phyloP scores from a whole-genome alignment of 2,113 vertebrate species.

The Perca flavescens region DNA sequence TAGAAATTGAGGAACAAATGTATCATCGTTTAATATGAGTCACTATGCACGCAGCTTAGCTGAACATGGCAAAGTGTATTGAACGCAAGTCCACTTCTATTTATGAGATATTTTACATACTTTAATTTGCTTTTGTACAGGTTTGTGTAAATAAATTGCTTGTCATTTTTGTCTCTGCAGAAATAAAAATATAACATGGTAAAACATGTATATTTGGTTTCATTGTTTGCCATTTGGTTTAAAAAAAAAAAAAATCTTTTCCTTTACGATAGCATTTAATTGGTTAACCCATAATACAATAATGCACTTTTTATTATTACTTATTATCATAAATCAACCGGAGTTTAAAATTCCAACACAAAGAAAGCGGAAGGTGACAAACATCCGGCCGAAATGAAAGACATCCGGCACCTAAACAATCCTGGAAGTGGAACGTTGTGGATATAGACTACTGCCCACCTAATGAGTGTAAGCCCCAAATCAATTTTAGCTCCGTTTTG shows the following conservation, averaged over 20 bases:
- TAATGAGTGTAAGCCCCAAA: neutral
- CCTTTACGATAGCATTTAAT: neutral
- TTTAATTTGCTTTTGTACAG: constrained; percentile 99
- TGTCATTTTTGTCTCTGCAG: constrained; percentile 99
- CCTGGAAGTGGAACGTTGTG: too few relatives aligned
- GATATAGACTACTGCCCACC: neutral
- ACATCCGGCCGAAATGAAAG: too few relatives aligned
- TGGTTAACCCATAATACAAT: neutral
- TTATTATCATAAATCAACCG: too few relatives aligned
- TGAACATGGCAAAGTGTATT: constrained; percentile 99
- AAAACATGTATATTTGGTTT: constrained; percentile 75
- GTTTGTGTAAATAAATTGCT: constrained; percentile 99
- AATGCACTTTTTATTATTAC: neutral
- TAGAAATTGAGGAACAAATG: constrained; percentile 95
- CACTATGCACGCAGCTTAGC: constrained; percentile 99
- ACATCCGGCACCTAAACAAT: too few relatives aligned
- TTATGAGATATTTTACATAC: constrained; percentile 99
- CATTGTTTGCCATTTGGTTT: neutral
- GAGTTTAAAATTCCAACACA: too few relatives aligned
- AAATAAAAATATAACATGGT: constrained; percentile 99
- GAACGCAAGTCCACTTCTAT: constrained; percentile 99
- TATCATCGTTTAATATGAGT: constrained; percentile 99
- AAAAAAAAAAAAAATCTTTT: too few relatives aligned
- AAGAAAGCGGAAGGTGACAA: too few relatives aligned
- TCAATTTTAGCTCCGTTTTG: neutral